phyloP scores from a whole-genome alignment of 2,888 invertebrate species.

The Agrypnus murinus region DNA sequence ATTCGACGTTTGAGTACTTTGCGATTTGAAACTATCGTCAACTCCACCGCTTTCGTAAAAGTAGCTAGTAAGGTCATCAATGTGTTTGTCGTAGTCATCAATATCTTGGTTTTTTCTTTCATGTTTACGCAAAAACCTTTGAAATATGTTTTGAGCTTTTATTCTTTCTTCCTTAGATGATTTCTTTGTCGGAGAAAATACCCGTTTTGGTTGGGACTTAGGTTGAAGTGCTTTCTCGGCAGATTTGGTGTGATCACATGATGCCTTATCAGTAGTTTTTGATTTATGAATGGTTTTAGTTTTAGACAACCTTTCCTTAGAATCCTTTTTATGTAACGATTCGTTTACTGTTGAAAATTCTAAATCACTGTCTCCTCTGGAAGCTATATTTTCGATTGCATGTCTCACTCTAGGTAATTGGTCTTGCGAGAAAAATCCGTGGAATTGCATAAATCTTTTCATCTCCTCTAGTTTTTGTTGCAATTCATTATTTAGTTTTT shows the following conservation, averaged over 20 bases:
- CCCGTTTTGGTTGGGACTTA: not conserved
- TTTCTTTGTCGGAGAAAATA: not conserved
- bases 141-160: conserved; percentile 62
- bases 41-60: conserved; percentile 7
- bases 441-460: conserved; percentile 19
- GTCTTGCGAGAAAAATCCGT: not conserved
- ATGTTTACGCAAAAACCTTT: conserved; percentile 62
- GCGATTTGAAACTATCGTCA: not conserved
- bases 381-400: conserved; percentile 13
- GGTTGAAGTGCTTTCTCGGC: not conserved
- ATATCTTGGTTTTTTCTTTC: conserved; percentile 55
- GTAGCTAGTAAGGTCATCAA: conserved; percentile 4
- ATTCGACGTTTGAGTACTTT: not conserved
- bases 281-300: not conserved
- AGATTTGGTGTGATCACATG: not conserved
- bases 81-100: conserved; percentile 45
- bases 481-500: conserved; percentile 76
- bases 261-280: not conserved
- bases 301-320: too few species aligned
- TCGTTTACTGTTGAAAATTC: conserved; percentile 13
- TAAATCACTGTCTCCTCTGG: conserved; percentile 5
- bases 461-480: conserved; percentile 74
- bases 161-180: conserved; percentile 43
- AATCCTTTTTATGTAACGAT: not conserved
- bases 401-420: conserved; percentile 6